phyloP scores from a whole-genome alignment of 1,140 invertebrate genomes.

The Trichomalopsis sarcophagae region DNA sequence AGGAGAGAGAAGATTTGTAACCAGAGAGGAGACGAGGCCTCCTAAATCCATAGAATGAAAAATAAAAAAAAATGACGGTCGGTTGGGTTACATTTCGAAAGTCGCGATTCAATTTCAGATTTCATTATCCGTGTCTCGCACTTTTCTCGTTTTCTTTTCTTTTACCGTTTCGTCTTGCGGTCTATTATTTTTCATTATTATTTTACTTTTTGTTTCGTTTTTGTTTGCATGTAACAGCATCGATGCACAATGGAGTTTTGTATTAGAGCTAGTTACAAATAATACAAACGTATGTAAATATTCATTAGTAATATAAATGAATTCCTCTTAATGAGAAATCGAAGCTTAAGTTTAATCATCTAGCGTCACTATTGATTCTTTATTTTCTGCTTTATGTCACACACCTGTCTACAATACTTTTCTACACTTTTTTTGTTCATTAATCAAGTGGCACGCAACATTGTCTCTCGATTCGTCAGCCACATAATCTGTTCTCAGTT shows the following conservation, averaged over 20 bases:
- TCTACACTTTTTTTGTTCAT: constrained; percentile 54
- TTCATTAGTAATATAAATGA: constrained; percentile 68
- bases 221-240: constrained; percentile 57
- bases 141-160: constrained; percentile 49
- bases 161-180: not conserved
- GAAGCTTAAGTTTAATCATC: constrained; percentile 65
- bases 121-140: constrained; percentile 51
- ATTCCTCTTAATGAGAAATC: constrained; percentile 59
- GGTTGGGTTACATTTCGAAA: constrained; percentile 40
- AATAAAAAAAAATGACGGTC: constrained; percentile 49
- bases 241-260: constrained; percentile 72
- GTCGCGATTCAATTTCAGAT: constrained; percentile 50
- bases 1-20: constrained; percentile 57
- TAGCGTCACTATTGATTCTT: constrained; percentile 70
- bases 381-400: constrained; percentile 57
- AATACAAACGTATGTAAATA: constrained; percentile 75
- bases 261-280: constrained; percentile 73
- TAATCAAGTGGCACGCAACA: constrained; percentile 26
- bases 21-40: constrained; percentile 55
- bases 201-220: constrained; percentile 45
- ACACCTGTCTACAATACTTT: constrained; percentile 64
- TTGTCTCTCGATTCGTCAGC: constrained; percentile 53
- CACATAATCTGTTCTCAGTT: constrained; percentile 27
- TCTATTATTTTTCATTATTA: not conserved
- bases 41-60: constrained; percentile 51